Evolutionary conservation across 2,113 vertebrate species (phyloP).

Genomic region (Clinocottus analis): DNA sequence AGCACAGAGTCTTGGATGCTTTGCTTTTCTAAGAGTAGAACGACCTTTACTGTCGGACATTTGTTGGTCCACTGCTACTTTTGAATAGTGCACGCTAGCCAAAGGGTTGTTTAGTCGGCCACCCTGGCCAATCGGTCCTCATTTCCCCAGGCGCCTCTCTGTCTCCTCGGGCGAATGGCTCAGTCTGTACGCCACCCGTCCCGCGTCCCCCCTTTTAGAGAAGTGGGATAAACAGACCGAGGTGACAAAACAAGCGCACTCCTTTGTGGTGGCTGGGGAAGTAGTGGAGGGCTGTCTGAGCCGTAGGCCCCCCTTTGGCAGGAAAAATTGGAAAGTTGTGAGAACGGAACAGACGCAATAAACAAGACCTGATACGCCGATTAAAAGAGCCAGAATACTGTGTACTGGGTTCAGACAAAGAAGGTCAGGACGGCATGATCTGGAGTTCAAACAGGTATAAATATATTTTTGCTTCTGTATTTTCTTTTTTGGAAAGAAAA

Average conservation of each 20-base stretch:
- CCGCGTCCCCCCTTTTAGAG: constrained; percentile 24
- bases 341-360: constrained; percentile 30
- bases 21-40: constrained; percentile 28
- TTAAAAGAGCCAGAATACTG: constrained; percentile 21
- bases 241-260: constrained; percentile 39
- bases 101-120: constrained; percentile 34
- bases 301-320: constrained; percentile 35
- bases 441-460: neutral
- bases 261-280: constrained; percentile 44
- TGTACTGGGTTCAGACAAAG: constrained; percentile 25
- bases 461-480: neutral
- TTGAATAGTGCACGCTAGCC: constrained; percentile 35
- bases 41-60: constrained; percentile 51
- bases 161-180: constrained; percentile 62
- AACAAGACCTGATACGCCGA: constrained; percentile 25
- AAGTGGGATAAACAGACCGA: constrained; percentile 39
- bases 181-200: constrained; percentile 27
- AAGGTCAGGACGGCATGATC: constrained; percentile 18
- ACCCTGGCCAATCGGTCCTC: constrained; percentile 37
- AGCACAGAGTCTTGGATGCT: constrained; percentile 46
- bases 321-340: constrained; percentile 28
- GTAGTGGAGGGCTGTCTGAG: constrained; percentile 38
- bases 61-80: constrained; percentile 42
- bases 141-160: constrained; percentile 63
- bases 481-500: neutral